Evolutionary conservation across 2,888 invertebrate genomes (phyloP), one percentile per base, ranked within the genome.

Genomic region (Drosophila recens): DNA sequence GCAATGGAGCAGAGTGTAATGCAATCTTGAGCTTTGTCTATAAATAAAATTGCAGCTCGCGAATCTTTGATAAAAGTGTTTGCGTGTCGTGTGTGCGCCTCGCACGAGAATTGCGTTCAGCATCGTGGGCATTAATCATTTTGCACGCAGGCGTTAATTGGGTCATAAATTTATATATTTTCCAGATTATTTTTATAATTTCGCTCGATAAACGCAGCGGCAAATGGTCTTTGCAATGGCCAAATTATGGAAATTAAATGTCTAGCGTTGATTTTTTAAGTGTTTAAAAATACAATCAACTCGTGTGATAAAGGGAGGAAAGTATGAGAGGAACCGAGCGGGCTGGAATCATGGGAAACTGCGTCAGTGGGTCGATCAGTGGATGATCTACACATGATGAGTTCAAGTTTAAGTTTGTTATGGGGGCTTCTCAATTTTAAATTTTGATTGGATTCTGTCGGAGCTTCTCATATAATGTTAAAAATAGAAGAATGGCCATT

Each of bases 341-440:
- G 11, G 51, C 0, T 23, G 6, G 5, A 9, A 23, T 11, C 8
- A n/a, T 8, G 4, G 17, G 23, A 33, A 56, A 42, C 36, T 67
- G 40, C 71, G 68, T 67, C 64, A 62, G 59, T 49, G 42, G 51
- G 33, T 34, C 45, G 56, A 46, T 69, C 65, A 34, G 46, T 38
- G 46, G 15, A 46, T 61, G 42, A 23, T 53, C 56, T 20, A 23
- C 10, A 56, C n/a, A 42, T 54, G 64, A 69, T 67, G 63, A 82
- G 77, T 88, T 89, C 88, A 85, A 85, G 84, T 89, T 85, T 69
- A 89, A 82, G 84, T 81, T 83, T 81, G 64, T 70, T 48, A 9
- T 56, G 66, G 9, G 10, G 15, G 33, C 11, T 3, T 11, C 17
- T 48, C 3, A 23, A 9, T 2, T 6, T 6, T 49, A 6, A 1